Conservation (phyloP, 2,113 vertebrate genomes). For the Ameiurus melas region DNA sequence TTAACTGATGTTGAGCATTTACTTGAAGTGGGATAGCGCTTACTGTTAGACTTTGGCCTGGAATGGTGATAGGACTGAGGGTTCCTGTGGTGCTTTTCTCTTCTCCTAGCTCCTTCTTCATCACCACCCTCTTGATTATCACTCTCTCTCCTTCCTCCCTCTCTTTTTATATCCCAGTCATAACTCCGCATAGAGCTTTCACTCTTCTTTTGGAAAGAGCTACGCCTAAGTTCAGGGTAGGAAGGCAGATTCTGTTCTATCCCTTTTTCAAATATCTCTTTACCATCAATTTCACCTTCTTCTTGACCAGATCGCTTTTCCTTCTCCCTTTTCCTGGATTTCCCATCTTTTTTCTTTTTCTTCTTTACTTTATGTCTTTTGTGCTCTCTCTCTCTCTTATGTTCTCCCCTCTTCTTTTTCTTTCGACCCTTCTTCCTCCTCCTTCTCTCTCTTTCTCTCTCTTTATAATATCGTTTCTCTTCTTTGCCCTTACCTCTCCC, state of each 20-base stretch:
- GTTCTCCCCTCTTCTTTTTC: slow-evolving; percentile 74
- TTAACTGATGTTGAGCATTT: slow-evolving; percentile 73
- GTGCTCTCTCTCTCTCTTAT: slow-evolving; percentile 70
- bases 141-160: slow-evolving; percentile 65
- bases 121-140: slow-evolving; percentile 66
- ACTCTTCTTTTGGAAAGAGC: slow-evolving; percentile 73
- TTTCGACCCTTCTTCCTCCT: slow-evolving; percentile 74
- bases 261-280: slow-evolving; percentile 65
- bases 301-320: slow-evolving; percentile 68
- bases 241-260: slow-evolving; percentile 66
- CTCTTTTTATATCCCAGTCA: slow-evolving; percentile 70
- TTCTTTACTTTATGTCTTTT: slow-evolving; percentile 76
- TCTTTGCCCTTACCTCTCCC: slow-evolving; percentile 54
- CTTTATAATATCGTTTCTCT: slow-evolving; percentile 71
- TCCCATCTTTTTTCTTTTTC: slow-evolving; percentile 74
- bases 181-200: slow-evolving; percentile 72
- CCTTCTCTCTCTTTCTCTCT: slow-evolving; percentile 71
- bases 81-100: slow-evolving; percentile 61
- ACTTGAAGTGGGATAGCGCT: slow-evolving; percentile 50
- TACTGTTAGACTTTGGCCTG: slow-evolving; percentile 51
- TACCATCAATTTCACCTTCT: slow-evolving; percentile 65
- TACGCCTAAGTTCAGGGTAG: slow-evolving; percentile 67
- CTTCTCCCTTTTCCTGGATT: slow-evolving; percentile 62
- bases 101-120: slow-evolving; percentile 64
- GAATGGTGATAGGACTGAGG: slow-evolving; percentile 62